Evolutionary conservation across 2,888 invertebrate genomes (phyloP).

Genomic region (Fragum fragum): DNA sequence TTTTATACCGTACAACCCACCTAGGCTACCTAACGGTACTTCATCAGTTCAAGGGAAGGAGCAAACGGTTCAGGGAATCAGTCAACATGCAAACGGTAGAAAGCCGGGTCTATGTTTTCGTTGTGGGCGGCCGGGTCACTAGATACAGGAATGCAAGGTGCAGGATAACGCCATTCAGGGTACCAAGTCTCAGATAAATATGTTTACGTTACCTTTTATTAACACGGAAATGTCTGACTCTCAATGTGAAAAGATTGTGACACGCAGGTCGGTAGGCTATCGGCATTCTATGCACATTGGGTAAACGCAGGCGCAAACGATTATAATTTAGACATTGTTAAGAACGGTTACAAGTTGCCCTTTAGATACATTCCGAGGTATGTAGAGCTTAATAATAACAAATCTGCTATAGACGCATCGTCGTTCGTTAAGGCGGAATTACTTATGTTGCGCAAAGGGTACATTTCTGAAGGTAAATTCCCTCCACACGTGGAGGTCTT

Average conservation of each 20-base stretch:
- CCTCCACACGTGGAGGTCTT: conserved; percentile 28
- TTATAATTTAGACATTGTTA: conserved; percentile 18
- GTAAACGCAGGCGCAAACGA: conserved; percentile 1
- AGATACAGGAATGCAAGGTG: conserved; percentile 31
- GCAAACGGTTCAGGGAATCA: too few species aligned
- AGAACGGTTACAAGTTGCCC: conserved; percentile 30
- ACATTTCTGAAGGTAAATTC: conserved; percentile 20
- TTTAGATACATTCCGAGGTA: conserved; percentile 19
- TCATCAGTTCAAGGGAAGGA: background rate
- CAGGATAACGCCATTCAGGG: too few species aligned
- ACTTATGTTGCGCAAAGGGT: conserved; percentile 32
- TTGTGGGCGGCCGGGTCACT: conserved; percentile 42
- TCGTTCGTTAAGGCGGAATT: conserved; percentile 39
- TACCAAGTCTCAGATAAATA: too few species aligned
- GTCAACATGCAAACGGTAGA: too few species aligned
- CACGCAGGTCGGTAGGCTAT: background rate
- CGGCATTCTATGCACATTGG: conserved; percentile 11
- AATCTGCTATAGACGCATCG: conserved; percentile 36
- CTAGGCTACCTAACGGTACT: background rate
- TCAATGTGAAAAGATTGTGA: too few species aligned
- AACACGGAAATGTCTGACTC: too few species aligned
- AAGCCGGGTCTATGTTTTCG: conserved; percentile 47
- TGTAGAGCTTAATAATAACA: conserved; percentile 37
- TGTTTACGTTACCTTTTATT: too few species aligned
- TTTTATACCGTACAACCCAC: background rate